Percentiles rank a stretch among this genome's conserved stretches.
Evolutionary conservation across 2,797 vertebrate genomes (phyloP).

Genomic region (Myioborus melanocephalus): DNA sequence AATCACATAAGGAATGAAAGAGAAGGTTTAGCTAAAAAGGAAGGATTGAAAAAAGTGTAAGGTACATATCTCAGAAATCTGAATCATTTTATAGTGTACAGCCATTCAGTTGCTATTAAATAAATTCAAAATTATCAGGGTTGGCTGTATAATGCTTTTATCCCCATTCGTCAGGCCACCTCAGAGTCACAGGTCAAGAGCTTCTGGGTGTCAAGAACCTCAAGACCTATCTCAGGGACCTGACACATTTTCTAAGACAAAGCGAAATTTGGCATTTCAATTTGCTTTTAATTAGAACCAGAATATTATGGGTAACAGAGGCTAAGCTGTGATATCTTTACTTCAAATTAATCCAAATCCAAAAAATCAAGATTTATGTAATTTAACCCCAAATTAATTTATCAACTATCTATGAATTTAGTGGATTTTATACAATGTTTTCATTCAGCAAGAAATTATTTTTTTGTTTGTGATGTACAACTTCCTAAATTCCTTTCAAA

Average conservation of each 20-base stretch:
- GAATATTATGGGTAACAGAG: background rate
- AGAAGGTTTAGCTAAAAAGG: background rate
- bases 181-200: background rate
- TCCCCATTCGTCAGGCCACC: too few species aligned
- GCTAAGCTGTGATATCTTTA: rapidly evolving
- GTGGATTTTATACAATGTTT: background rate
- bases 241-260: background rate
- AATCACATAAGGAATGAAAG: background rate
- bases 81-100: background rate
- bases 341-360: background rate
- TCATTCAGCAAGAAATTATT: background rate
- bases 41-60: background rate
- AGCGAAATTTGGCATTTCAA: background rate
- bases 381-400: background rate
- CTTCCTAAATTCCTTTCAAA: background rate
- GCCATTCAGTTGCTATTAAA: background rate
- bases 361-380: background rate
- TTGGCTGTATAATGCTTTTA: too few species aligned
- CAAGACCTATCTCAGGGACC: background rate
- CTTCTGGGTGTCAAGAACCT: background rate
- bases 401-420: background rate
- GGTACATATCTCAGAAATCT: background rate
- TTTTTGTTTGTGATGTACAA: background rate
- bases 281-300: background rate
- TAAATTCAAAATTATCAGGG: background rate